These are phyloP conservation scores for Eretmochelys imbricata DNA, from an alignment of 2,113 vertebrate genomes.

Conservation along the genomic window DNA sequence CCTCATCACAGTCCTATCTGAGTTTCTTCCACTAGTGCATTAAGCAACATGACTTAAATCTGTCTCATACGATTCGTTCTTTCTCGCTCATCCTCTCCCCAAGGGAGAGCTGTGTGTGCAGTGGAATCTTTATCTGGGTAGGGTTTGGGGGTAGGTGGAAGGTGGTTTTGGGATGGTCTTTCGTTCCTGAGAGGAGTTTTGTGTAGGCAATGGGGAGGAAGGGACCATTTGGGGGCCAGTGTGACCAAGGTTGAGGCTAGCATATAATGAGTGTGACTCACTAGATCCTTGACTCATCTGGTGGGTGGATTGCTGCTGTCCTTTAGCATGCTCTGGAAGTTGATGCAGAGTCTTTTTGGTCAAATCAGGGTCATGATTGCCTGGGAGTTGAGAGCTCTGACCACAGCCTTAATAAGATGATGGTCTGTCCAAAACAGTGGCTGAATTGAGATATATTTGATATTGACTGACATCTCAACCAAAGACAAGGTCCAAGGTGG, in stretches of 20 bases:
- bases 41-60: neutral
- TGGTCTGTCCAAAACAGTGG: neutral
- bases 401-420: neutral
- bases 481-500: neutral
- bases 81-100: neutral
- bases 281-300: neutral
- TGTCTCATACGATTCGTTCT: neutral
- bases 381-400: neutral
- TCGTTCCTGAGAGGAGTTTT: neutral
- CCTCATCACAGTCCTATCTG: neutral
- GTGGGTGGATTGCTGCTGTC: neutral
- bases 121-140: neutral
- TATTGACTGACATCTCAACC: neutral
- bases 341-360: neutral
- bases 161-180: neutral
- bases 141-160: too few relatives aligned
- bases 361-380: neutral
- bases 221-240: neutral
- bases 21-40: neutral
- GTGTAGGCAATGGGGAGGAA: neutral
- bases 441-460: neutral
- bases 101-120: neutral
- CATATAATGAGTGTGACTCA: neutral
- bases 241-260: neutral
- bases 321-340: neutral